Percentiles rank a stretch among this genome's conserved stretches.
Conservation (phyloP, 2,113 vertebrate species). For the Cisticola juncidis region DNA sequence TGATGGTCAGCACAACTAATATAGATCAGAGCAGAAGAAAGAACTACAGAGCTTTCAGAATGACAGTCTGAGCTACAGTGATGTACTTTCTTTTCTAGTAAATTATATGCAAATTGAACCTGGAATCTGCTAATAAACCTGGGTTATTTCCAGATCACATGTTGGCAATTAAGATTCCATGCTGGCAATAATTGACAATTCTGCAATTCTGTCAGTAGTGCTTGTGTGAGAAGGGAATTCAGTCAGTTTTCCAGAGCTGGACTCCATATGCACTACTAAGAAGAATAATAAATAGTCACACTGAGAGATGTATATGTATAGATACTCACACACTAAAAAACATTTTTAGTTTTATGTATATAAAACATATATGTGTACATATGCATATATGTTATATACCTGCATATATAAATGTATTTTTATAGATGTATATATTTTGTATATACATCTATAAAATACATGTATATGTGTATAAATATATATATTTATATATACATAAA, state of each 20-base stretch:
- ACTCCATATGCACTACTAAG: accelerated
- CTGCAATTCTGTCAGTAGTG: background rate
- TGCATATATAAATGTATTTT: background rate
- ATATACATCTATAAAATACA: no score
- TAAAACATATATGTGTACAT: no score
- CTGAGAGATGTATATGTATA: no score
- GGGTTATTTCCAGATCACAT: background rate
- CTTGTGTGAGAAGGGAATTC: background rate
- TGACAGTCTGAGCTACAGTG: background rate
- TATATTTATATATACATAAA: no score
- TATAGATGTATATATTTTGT: no score
- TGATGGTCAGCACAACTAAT: background rate
- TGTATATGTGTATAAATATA: no score
- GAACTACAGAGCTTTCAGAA: background rate
- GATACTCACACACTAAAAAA: background rate
- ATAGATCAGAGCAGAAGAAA: background rate
- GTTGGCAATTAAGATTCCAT: background rate
- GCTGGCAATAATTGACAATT: background rate
- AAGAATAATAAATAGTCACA: background rate
- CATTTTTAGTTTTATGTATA: no score
- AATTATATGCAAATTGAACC: conserved; percentile 2
- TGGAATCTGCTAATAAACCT: conserved; percentile 31
- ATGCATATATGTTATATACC: no score
- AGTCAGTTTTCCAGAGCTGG: background rate
- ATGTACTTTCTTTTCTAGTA: background rate